Base-by-base conservation (phyloP, 2,888 invertebrate species). In the Coelogynopora nodosa region DNA sequence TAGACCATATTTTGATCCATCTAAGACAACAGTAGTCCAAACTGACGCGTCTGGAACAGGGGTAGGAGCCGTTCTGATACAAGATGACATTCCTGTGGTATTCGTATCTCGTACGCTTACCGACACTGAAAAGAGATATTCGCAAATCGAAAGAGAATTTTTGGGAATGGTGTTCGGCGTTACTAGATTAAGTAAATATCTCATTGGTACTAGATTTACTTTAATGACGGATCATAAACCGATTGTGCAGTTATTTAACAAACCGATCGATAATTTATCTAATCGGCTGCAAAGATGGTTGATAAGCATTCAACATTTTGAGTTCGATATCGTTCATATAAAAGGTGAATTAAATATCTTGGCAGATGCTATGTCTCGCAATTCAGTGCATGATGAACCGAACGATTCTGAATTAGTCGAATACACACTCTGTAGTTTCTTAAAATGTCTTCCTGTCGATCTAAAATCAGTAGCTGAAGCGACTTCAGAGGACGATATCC, bases 131-230 rank as follows among this genome's bases (percentile, higher is more conserved):
- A 80, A 80, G 29, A 26, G 80, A 26, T 80, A 80, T 80, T 27
- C 80, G 29, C 80, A 80, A n/a, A 80, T 80, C 2, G 80, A 80
- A 80, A 80, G 80, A 80, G 80, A 80, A 80, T 80, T 80, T 80
- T 27, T 80, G 26, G 80, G 80, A 10, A 27, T 10, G 80, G 80
- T 80, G 29, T 80, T 80, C 29, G 80, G 80, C 80, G 26, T 80
- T 27, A 80, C 26, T 26, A 80, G 80, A 80, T 80, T 80, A 26
- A 26, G 26, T 5, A 80, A 80, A 27, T 80, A 80, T 27, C 26
- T 80, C 80, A 26, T 80, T 26, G 80, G 80, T 80, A 26, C 29
- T 27, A 27, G 29, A 26, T 80, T 80, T 80, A 26, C 26, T 26
- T 80, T 80, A 27, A 26, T 26, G 29, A 80, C 80, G 29, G 80